Base-by-base conservation (phyloP, 2,888 invertebrate species). In the Ectemnius lituratus region DNA sequence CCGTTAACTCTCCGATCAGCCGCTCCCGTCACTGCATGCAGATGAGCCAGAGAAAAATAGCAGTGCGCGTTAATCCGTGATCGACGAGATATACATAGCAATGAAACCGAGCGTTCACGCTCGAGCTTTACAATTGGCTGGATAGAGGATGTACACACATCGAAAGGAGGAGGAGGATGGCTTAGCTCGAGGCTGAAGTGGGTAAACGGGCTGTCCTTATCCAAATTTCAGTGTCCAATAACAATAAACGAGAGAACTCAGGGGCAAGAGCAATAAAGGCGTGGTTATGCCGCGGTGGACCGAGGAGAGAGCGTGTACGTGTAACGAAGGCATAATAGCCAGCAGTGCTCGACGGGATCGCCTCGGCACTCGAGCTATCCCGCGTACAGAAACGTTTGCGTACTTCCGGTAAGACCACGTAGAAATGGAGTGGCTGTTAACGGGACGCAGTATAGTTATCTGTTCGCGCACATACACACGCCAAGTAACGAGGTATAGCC, bases 281-380 rank as follows among this genome's bases (percentile, higher is more conserved):
- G 67, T 45, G 52, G 46, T 18, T 23, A 47, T 52, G 57, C 13
- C 70, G 62, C 47, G 67, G 46, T 61, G 76, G 18, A 58, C 68
- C 61, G 75, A 59, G 13, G 45, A 16, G 45, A 16, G n/a, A 23
- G 27, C 61, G 57, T 52, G 57, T 63, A 70, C 71, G 70, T 68
- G 66, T 78, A 78, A 75, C 78, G 73, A 79, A 73, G 70, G 70
- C 73, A 27, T 73, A 70, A 79, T 73, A 72, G 70, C 63, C 58
- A 13, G n/a, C 16, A 52, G 52, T 52, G 37, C 52, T 14, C n/a
- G 52, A 6, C 52, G 52, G 52, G 52, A 52, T 14, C 18, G 69
- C 49, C 23, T 57, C 59, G 46, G 16, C 18, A 14, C 11, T 37
- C 45, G 67, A 16, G 60, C 47, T n/a, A n/a, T n/a, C n/a, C 14